These are phyloP conservation scores for Erebia epiphron DNA, from an alignment of 2,888 invertebrate species.

Conservation along the genomic window DNA sequence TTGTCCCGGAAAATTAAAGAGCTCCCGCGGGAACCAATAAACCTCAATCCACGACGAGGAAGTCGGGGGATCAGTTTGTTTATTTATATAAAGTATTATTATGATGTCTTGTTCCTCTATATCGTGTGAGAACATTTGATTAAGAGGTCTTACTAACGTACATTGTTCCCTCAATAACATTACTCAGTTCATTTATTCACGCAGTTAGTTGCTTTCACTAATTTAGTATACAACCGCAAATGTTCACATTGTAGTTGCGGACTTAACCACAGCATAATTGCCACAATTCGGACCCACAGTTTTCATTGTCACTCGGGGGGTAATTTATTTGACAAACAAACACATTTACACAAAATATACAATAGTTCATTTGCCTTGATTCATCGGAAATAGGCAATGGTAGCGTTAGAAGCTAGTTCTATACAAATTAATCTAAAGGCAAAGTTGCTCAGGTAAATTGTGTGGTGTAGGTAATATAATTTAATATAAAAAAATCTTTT, in stretches of 20 bases:
- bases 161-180: not conserved
- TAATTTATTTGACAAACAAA: constrained; percentile 8
- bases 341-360: not conserved
- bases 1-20: no score
- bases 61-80: no score
- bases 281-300: not conserved
- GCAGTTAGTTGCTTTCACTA: constrained; percentile 10
- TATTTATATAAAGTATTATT: no score
- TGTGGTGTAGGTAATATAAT: not conserved
- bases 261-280: constrained; percentile 9
- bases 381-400: not conserved
- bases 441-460: not conserved
- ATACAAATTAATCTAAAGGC: not conserved
- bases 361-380: not conserved
- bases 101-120: no score
- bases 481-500: no score
- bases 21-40: no score
- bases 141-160: not conserved
- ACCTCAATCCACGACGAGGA: no score
- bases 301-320: not conserved
- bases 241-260: constrained; percentile 2
- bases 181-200: not conserved
- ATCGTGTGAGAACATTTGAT: no score
- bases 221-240: constrained; percentile 2
- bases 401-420: not conserved